A percentile compares a stretch with the other conserved stretches of the same genome.
Evolutionary conservation across 2,888 invertebrate genomes (phyloP).

Genomic region (Nephrotoma flavescens): DNA sequence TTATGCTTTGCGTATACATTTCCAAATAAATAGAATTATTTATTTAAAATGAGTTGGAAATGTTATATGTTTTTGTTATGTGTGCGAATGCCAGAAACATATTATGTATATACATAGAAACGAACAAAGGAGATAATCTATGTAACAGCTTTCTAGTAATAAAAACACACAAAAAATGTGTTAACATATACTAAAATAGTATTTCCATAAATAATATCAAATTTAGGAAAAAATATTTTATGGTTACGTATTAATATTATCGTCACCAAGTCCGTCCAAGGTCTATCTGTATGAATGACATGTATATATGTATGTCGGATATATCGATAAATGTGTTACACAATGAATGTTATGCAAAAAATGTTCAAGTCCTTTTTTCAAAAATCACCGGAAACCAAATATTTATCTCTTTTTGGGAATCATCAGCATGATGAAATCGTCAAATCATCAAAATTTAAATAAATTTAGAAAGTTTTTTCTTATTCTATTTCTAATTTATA

Average conservation of each 20-base stretch:
- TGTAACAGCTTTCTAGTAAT: neutral
- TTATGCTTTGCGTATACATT: neutral
- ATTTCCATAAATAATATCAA: neutral
- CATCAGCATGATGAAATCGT: neutral
- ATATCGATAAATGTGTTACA: neutral
- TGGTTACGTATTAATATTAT: neutral
- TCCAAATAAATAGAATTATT: neutral
- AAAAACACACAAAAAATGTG: neutral
- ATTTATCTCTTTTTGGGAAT: neutral
- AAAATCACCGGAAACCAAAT: neutral
- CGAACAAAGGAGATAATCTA: neutral
- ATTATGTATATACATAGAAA: neutral
- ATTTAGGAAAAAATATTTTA: neutral
- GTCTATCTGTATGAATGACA: neutral
- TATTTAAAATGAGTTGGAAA: neutral
- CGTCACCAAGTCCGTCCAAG: neutral
- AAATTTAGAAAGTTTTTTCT: neutral
- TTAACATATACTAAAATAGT: neutral
- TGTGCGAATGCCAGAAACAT: neutral
- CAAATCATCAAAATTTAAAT: neutral
- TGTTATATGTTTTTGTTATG: no score
- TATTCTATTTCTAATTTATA: neutral
- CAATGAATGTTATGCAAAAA: neutral
- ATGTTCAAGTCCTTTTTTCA: neutral
- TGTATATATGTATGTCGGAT: neutral